These are phyloP conservation scores for Xylophagus ater DNA, from an alignment of 2,888 invertebrate genomes.

Conservation along the genomic window DNA sequence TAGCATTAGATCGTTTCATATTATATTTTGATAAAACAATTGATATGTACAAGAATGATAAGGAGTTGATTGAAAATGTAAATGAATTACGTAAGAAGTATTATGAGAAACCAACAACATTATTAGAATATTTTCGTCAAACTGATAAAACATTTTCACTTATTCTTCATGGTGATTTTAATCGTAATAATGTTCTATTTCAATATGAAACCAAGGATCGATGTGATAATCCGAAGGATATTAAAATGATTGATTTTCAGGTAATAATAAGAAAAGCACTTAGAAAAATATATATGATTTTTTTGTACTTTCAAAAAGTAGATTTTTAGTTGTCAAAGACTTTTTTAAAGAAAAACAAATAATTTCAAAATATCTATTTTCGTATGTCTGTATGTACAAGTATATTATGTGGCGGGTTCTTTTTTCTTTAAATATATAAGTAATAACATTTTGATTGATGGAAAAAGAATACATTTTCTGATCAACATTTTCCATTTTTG, in stretches of 20 bases:
- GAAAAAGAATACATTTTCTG: no score
- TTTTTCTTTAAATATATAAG: no score
- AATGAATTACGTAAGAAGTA: constrained; percentile 25
- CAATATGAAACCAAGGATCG: constrained; percentile 21
- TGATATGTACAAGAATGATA: background rate
- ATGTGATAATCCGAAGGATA: constrained; percentile 20
- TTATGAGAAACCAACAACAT: constrained; percentile 24
- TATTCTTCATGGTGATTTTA: constrained; percentile 35
- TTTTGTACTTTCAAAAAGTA: no score
- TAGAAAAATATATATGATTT: no score
- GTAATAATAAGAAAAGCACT: no score
- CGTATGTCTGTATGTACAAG: no score
- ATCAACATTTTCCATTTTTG: no score
- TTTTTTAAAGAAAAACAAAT: no score
- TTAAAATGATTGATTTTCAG: constrained; percentile 36
- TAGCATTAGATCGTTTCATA: constrained; percentile 33
- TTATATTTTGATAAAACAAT: constrained; percentile 25
- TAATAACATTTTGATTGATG: no score
- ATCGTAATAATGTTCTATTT: constrained; percentile 37
- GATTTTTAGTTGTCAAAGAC: no score
- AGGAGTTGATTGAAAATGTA: constrained; percentile 21
- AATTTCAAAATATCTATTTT: no score
- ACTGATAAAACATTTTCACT: constrained; percentile 27
- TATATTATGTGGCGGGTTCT: no score
- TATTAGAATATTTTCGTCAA: constrained; percentile 29